phyloP scores from a whole-genome alignment of 1,140 invertebrate genomes.

The Rhagoletis pomonella region DNA sequence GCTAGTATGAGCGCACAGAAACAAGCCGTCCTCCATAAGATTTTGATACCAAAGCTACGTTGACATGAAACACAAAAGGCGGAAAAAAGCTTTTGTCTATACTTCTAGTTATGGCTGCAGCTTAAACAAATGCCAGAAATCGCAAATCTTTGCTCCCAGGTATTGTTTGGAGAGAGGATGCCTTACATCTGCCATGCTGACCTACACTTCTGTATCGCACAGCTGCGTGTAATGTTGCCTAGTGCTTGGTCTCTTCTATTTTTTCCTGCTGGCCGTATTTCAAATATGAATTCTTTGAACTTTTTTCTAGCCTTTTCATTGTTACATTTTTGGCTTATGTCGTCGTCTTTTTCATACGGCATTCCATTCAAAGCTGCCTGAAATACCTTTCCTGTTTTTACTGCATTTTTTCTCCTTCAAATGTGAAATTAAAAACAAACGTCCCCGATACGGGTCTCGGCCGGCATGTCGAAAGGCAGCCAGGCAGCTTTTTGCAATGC shows the following conservation, averaged over 20 bases:
- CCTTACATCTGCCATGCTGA: neutral
- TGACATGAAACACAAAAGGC: neutral
- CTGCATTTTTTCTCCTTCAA: neutral
- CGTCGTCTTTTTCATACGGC: constrained; percentile 23
- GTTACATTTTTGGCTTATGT: neutral
- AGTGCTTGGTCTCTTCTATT: neutral
- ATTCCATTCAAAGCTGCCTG: neutral
- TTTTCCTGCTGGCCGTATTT: too few species aligned
- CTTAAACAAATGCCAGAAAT: neutral
- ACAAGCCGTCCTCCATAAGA: neutral
- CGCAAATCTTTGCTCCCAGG: constrained; percentile 14
- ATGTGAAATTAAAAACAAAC: constrained; percentile 17
- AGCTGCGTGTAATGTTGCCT: too few species aligned
- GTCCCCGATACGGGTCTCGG: neutral
- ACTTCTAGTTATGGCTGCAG: neutral
- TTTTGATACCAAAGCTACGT: constrained; percentile 12
- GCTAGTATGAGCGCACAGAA: neutral
- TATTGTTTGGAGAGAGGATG: constrained; percentile 13
- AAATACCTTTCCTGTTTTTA: neutral
- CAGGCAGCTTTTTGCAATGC: neutral
- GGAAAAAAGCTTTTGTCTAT: neutral
- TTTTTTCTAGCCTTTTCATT: neutral
- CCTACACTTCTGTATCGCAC: neutral
- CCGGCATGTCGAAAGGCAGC: neutral
- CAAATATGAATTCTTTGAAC: neutral